Base-by-base conservation (phyloP, 2,888 invertebrate species). In the Himalopsyche tibetana region DNA sequence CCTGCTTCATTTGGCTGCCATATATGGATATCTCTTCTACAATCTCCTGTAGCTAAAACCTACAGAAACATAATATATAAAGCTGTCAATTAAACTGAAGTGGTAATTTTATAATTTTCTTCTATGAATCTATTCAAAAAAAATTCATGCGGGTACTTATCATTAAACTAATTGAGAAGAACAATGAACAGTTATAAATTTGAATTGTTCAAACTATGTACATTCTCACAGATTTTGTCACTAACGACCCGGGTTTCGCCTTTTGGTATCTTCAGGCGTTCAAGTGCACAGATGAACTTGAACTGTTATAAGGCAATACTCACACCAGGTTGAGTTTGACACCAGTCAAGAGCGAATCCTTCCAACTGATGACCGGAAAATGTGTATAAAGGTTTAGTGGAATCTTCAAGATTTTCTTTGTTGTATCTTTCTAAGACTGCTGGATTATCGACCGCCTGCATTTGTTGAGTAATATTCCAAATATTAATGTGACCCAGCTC, bases 301-400 rank as follows among this genome's bases (percentile, higher is more conserved):
- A n/a, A n/a, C n/a, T n/a, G n/a, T n/a, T n/a, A n/a, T 36, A 11
- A 80, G 4, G 36, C 12, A 28, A 80, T 17, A 92, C 92, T 92
- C 90, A 95, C 95, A 91, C 99, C 99, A 89, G 94, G 93, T 88
- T 95, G 95, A 83, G 95, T 95, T 5, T 94, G 93, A 90, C 96
- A 97, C 99, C 99, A 99, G 91, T 98, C 99, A 82, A 99, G 90
- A 2, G 97, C 99, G 93, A 96, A 99, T 4, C 99, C 99, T 93
- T 99, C 99, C 88, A 95, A 94, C 89, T 96, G 95, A 91, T 99
- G 99, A 0, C 99, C 99, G 91, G 94, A 95, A 90, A 99, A 99
- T 8, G 97, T 96, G 90, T 95, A 99, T 9, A 98, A 89, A 0
- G 99, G 98, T 89, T 94, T 94, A 0, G 92, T 90, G 2, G 94